Conservation (phyloP, 2,888 invertebrate species). For the Crioceris asparagi region DNA sequence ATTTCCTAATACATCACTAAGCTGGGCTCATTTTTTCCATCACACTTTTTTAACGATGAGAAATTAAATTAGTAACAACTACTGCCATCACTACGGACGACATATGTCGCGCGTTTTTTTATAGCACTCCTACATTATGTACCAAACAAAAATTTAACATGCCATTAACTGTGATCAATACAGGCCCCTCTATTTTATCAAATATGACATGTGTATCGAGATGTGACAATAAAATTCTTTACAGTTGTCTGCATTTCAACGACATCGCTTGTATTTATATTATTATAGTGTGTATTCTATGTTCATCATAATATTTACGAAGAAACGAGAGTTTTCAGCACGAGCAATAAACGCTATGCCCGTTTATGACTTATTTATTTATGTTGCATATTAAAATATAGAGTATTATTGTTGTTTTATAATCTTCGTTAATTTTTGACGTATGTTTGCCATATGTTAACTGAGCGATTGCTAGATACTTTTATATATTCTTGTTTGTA, state of each 20-base stretch:
- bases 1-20: no score
- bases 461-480: neutral
- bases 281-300: neutral
- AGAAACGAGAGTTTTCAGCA: no score
- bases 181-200: neutral
- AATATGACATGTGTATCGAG: neutral
- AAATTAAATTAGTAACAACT: no score
- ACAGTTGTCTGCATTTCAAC: neutral
- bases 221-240: conserved; percentile 2
- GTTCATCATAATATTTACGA: neutral
- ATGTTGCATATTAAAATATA: conserved; percentile 37
- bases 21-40: no score
- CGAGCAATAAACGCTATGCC: no score
- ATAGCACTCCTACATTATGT: no score
- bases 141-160: neutral
- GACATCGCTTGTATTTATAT: neutral
- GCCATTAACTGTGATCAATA: conserved; percentile 1
- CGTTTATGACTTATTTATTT: conserved; percentile 49
- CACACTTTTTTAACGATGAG: no score
- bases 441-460: conserved; percentile 28
- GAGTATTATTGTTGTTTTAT: conserved; percentile 28
- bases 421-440: conserved; percentile 26
- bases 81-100: no score
- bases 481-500: no score
- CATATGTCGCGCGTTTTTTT: no score